A percentile compares a stretch with the other conserved stretches of the same genome.
phyloP scores from a whole-genome alignment of 1,140 invertebrate genomes.

The Dysdera silvatica region DNA sequence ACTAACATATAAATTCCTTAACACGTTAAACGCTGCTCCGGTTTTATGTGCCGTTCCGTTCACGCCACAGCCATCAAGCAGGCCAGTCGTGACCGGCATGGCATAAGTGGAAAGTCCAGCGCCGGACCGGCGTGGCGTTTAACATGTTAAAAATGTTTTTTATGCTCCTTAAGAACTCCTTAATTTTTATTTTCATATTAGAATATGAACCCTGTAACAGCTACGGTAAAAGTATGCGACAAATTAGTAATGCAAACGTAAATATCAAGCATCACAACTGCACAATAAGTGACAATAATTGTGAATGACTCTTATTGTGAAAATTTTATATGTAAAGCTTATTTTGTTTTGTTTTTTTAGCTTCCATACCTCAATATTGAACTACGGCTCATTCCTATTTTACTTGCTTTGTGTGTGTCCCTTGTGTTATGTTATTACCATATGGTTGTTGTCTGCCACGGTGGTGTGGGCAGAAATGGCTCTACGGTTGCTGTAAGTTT shows the following conservation, averaged over 20 bases:
- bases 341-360: constrained; percentile 5
- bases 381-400: constrained; percentile 17
- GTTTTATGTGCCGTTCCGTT: no score
- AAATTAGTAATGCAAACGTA: neutral
- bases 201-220: neutral
- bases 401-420: constrained; percentile 13
- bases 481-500: constrained; percentile 71
- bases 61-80: no score
- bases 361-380: constrained; percentile 27
- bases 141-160: no score
- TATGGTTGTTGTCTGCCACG: constrained; percentile 70
- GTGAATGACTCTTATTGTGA: neutral
- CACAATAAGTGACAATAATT: neutral
- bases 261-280: neutral
- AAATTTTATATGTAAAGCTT: neutral
- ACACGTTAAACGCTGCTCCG: no score
- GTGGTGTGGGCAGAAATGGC: constrained; percentile 94
- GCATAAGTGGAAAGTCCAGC: no score
- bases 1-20: no score
- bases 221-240: neutral
- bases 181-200: no score
- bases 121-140: neutral
- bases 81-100: no score
- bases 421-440: constrained; percentile 33
- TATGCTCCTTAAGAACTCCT: no score